These are phyloP conservation scores for Syngnathus typhle DNA, from an alignment of 2,113 vertebrate species.

Conservation along the genomic window DNA sequence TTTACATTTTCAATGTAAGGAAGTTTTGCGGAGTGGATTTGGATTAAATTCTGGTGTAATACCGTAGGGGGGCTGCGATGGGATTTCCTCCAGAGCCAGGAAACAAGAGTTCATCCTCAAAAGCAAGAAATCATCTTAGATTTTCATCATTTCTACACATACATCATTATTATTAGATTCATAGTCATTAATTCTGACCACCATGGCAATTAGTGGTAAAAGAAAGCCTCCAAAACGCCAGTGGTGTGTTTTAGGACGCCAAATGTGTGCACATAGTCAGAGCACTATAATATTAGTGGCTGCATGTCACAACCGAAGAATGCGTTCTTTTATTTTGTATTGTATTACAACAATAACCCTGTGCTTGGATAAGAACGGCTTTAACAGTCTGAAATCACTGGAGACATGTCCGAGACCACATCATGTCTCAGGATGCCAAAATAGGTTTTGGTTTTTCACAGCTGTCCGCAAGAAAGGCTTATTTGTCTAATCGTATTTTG, in stretches of 20 bases:
- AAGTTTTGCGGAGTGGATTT: not conserved
- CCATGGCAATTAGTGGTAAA: not conserved
- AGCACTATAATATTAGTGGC: constrained; percentile 3
- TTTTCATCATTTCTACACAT: not conserved
- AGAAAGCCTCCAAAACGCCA: not conserved
- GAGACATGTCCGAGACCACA: not conserved
- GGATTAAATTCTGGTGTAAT: not conserved
- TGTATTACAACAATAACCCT: not conserved
- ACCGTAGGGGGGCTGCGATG: not conserved
- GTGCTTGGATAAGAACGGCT: not conserved
- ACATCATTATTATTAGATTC: not conserved
- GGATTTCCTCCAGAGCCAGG: not conserved
- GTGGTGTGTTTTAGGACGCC: constrained; percentile 1
- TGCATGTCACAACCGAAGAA: not conserved
- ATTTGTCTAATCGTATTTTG: not conserved
- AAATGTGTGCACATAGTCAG: not conserved
- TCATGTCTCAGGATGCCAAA: not conserved
- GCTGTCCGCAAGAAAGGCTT: not conserved
- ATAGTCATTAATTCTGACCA: not conserved
- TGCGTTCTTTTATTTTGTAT: not conserved
- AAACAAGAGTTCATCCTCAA: constrained; percentile 1
- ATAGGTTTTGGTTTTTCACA: not conserved
- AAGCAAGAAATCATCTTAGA: not conserved
- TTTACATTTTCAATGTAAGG: not conserved
- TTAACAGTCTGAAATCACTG: not conserved